Base-by-base conservation (phyloP, 1,140 invertebrate genomes). In the Nylanderia fulva region DNA sequence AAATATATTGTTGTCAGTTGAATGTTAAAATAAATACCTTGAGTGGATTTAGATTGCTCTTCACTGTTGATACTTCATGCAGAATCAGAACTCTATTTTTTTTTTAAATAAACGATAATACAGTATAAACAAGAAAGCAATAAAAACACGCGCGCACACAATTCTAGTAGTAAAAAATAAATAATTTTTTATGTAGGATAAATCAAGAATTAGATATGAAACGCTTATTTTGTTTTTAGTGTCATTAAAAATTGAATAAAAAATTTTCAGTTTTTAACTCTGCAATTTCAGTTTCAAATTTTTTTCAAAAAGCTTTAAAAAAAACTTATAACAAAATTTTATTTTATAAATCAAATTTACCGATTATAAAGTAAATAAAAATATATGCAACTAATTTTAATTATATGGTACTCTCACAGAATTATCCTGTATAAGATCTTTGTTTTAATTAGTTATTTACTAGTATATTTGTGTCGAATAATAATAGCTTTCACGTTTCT, bases 21-120 rank as follows among this genome's bases (percentile, higher is more conserved):
- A 94, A 94, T 94, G 93, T 94, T 94, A 91, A 92, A 94, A 94
- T 94, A 94, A 94, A 94, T 93, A 92, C 92, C 90, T 88, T 93
- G 91, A 91, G 86, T 93, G 90, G 90, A 93, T 66, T 54, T 54
- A 42, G 24, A 60, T 71, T 18, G 68, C 3, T 79, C 71, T 77
- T 72, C 7, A 18, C 9, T 56, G 64, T 29, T 33, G 36, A 39
- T 29, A 76, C 9, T 45, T 29, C 42, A 45, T 48, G 15, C 0
- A 21, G 24, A 52, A 84, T 52, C 2, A 5, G 4, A 84, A 56
- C 56, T n/a, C n/a, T 58, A 74, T 8, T 48, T 77, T 33, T 66
- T 21, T 36, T 42, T n/a, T n/a, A n/a, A 56, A 3, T 42, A 58
- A 48, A n/a, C 13, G 45, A 60, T 33, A 21, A 33, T n/a, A 58